Evolutionary conservation across 2,113 vertebrate genomes (phyloP).

Genomic region (Meriones unguiculatus): DNA sequence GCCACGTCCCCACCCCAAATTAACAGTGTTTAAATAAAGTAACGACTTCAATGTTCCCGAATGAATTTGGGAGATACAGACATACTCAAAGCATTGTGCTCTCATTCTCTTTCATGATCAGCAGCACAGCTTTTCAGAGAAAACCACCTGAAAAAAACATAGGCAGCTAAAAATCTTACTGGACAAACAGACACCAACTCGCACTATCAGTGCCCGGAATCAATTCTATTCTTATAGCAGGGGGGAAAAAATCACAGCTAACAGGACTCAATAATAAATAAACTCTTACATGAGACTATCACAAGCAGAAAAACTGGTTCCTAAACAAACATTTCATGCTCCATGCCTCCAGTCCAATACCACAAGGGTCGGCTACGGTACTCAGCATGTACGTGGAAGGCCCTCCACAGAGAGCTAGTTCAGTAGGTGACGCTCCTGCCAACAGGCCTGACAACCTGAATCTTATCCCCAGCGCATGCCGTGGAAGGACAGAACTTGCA

Average conservation of each 20-base stretch:
- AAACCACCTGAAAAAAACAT: conserved; percentile 39
- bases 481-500: not conserved
- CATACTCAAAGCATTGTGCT: not conserved
- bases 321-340: conserved; percentile 31
- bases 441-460: not conserved
- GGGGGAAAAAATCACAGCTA: not conserved
- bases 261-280: conserved; percentile 32
- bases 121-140: conserved; percentile 13
- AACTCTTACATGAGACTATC: conserved; percentile 62
- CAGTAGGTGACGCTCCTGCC: not conserved
- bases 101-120: not conserved
- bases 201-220: conserved; percentile 18
- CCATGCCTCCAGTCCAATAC: conserved; percentile 27
- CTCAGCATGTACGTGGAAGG: not conserved
- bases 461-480: not conserved
- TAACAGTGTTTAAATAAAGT: conserved; percentile 5
- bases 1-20: not conserved
- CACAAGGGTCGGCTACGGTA: not conserved
- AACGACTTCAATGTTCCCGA: not conserved
- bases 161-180: not conserved
- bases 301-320: conserved; percentile 42
- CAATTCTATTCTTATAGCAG: conserved; percentile 56
- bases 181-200: not conserved
- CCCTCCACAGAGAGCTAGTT: not conserved
- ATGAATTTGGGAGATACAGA: not conserved